These are phyloP conservation scores for Tridacna gigas DNA, from an alignment of 2,888 invertebrate genomes.

Conservation along the genomic window DNA sequence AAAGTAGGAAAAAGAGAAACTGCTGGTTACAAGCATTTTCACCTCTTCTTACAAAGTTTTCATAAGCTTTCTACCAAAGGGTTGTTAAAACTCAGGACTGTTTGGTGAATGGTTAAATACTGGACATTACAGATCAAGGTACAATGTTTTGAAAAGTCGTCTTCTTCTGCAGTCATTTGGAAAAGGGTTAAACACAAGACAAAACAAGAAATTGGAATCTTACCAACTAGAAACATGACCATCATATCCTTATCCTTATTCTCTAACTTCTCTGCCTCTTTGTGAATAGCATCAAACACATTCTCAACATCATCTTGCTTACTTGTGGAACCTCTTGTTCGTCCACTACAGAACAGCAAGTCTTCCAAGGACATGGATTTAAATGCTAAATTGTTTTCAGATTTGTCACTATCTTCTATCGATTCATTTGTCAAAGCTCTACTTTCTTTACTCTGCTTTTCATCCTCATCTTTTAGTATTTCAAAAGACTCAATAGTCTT, in stretches of 20 bases:
- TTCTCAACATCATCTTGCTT: conserved; percentile 38
- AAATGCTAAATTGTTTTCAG: conserved; percentile 16
- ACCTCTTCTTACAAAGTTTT: too few species aligned
- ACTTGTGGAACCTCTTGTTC: neutral
- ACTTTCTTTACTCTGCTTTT: neutral
- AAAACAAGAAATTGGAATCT: conserved; percentile 14
- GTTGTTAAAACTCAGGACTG: too few species aligned
- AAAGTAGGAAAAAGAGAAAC: too few species aligned
- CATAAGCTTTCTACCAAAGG: too few species aligned
- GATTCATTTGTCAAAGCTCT: neutral
- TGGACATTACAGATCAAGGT: too few species aligned
- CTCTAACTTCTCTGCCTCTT: conserved; percentile 46
- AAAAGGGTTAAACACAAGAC: neutral
- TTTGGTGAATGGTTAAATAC: too few species aligned
- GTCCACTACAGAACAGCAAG: conserved; percentile 46
- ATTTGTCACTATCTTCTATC: neutral
- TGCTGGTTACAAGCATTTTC: too few species aligned
- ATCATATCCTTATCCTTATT: conserved; percentile 57
- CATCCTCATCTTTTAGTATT: neutral
- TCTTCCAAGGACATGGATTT: conserved; percentile 37
- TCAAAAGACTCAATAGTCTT: neutral
- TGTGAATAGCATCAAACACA: conserved; percentile 59
- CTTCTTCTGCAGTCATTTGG: too few species aligned
- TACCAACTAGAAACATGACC: conserved; percentile 63
- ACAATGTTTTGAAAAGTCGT: too few species aligned